Evolutionary conservation across 2,797 vertebrate species (phyloP).

Genomic region (Agapornis canus): DNA sequence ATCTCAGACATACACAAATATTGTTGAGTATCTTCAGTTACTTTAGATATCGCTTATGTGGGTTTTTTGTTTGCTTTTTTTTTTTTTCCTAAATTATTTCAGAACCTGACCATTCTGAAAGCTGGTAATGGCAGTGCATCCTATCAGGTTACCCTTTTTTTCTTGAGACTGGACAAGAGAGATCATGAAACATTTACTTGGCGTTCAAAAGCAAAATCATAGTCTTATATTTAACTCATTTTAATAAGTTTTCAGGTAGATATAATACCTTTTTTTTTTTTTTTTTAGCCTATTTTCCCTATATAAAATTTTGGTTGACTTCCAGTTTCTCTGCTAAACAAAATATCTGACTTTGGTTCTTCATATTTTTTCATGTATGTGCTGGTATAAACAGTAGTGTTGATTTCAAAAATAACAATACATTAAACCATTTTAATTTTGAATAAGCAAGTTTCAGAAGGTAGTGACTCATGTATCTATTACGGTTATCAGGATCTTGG

Average conservation of each 20-base stretch:
- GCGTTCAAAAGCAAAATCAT: background rate
- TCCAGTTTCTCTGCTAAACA: background rate
- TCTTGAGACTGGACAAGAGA: background rate
- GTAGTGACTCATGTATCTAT: background rate
- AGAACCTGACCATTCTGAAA: background rate
- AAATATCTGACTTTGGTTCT: background rate
- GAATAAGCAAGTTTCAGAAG: background rate
- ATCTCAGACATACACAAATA: background rate
- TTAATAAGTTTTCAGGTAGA: background rate
- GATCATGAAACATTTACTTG: background rate
- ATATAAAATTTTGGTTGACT: background rate
- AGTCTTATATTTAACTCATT: background rate
- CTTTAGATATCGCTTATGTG: background rate
- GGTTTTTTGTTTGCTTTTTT: background rate
- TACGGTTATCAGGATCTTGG: background rate
- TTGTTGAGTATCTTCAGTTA: background rate
- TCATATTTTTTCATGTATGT: background rate
- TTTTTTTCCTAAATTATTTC: background rate
- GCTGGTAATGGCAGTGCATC: background rate
- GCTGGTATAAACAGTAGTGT: background rate
- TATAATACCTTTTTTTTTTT: background rate
- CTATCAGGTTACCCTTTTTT: background rate
- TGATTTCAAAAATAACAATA: background rate
- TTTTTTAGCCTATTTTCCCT: background rate
- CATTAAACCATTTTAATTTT: background rate